These are phyloP conservation scores for Aradus depressus DNA, from an alignment of 2,888 invertebrate species.

Conservation along the genomic window DNA sequence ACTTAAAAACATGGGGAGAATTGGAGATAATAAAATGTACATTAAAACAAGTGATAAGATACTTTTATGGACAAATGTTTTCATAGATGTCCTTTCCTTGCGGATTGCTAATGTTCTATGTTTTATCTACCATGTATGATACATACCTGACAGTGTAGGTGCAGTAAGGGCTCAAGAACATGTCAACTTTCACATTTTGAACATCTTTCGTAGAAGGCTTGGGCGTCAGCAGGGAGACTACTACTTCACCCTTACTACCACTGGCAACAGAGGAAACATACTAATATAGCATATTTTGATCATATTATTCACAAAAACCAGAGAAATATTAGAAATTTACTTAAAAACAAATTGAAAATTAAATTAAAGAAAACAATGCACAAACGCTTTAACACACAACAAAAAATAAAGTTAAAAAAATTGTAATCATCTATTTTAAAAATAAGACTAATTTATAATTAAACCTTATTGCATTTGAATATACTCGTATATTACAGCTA, in stretches of 20 bases:
- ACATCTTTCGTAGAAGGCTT: constrained; percentile 19
- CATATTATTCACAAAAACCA: no score
- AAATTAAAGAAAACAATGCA: background rate
- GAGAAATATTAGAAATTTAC: background rate
- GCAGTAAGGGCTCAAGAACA: constrained; percentile 28
- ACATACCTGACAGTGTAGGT: constrained; percentile 29
- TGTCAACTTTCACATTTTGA: constrained; percentile 21
- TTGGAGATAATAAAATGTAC: background rate
- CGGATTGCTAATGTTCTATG: no score
- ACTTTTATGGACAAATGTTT: background rate
- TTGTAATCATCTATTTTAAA: no score
- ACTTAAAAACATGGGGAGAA: no score
- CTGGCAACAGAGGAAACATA: constrained; percentile 19
- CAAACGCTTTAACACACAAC: no score
- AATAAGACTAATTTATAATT: no score
- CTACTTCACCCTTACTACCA: constrained; percentile 1
- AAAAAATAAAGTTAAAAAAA: no score
- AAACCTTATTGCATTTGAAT: no score
- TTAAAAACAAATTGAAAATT: background rate
- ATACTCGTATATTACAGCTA: no score
- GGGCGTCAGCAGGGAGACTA: constrained; percentile 20
- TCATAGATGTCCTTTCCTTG: background rate
- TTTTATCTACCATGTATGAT: background rate
- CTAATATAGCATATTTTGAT: no score
- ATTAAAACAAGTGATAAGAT: background rate